Evolutionary conservation across 2,113 vertebrate species (phyloP).

Genomic region (Lasiurus cinereus): DNA sequence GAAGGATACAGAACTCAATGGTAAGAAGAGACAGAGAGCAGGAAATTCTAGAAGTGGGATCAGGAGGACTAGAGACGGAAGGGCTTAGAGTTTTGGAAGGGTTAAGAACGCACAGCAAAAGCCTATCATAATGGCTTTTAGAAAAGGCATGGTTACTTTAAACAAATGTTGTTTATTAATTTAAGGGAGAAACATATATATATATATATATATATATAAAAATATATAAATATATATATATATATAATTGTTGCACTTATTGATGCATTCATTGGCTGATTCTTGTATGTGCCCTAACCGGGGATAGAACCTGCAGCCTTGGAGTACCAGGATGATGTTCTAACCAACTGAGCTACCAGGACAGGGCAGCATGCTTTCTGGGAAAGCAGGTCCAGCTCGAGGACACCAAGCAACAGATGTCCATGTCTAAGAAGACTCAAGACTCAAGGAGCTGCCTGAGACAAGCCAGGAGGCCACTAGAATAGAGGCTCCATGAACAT

Average conservation of each 20-base stretch:
- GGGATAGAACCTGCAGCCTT: not conserved
- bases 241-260: not conserved
- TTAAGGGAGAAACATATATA: not conserved
- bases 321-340: not conserved
- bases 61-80: not conserved
- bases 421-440: not conserved
- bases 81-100: not conserved
- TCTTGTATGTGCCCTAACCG: not conserved
- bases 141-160: not conserved
- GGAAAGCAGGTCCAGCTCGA: not conserved
- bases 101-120: not conserved
- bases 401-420: not conserved
- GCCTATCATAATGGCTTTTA: not conserved
- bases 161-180: not conserved
- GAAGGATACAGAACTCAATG: not conserved
- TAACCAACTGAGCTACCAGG: not conserved
- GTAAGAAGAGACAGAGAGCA: not conserved
- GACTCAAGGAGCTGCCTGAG: not conserved
- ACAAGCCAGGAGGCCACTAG: not conserved
- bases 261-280: not conserved
- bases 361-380: not conserved
- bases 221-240: too few species aligned
- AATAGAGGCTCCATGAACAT: not conserved
- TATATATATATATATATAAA: too few species aligned
- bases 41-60: slow-evolving; percentile 30